Percentiles rank a stretch among this genome's conserved stretches.
These are phyloP conservation scores for Nomada goodeniana DNA, from an alignment of 2,888 invertebrate genomes.

Conservation along the genomic window DNA sequence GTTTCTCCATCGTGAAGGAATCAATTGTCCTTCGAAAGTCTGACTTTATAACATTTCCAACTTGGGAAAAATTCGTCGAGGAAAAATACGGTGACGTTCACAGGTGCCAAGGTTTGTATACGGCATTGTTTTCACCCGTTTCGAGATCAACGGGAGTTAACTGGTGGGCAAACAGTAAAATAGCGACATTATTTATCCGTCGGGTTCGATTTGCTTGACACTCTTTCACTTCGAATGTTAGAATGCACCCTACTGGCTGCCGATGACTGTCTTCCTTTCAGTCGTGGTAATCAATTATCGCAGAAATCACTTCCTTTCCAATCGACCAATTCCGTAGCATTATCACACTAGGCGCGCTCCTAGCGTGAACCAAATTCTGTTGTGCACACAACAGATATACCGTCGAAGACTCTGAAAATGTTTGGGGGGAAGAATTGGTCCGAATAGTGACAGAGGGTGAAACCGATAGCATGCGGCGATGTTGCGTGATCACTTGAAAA, in stretches of 20 bases:
- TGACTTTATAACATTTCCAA: no score
- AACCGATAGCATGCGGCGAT: conserved; percentile 54
- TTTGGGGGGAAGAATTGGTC: conserved; percentile 56
- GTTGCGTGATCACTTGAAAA: conserved; percentile 49
- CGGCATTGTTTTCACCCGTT: no score
- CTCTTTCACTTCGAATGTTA: background rate
- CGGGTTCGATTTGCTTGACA: background rate
- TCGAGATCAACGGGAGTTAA: background rate
- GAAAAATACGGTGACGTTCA: no score
- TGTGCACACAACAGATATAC: conserved; percentile 68
- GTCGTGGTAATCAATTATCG: conserved; percentile 77
- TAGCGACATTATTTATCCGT: conserved; percentile 9
- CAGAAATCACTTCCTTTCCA: conserved; percentile 68
- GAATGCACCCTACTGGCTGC: conserved; percentile 35
- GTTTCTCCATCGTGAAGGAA: no score
- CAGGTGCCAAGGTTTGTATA: no score
- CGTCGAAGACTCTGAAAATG: conserved; percentile 58
- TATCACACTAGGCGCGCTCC: conserved; percentile 50
- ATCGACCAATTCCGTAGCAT: conserved; percentile 51
- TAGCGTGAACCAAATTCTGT: conserved; percentile 73
- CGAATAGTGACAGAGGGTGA: conserved; percentile 22
- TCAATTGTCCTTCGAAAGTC: no score
- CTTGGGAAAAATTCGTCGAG: no score
- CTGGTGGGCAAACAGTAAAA: background rate
- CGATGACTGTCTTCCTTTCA: conserved; percentile 75